These are phyloP conservation scores for Pontoporia blainvillei DNA, from an alignment of 2,113 vertebrate species.

Conservation along the genomic window DNA sequence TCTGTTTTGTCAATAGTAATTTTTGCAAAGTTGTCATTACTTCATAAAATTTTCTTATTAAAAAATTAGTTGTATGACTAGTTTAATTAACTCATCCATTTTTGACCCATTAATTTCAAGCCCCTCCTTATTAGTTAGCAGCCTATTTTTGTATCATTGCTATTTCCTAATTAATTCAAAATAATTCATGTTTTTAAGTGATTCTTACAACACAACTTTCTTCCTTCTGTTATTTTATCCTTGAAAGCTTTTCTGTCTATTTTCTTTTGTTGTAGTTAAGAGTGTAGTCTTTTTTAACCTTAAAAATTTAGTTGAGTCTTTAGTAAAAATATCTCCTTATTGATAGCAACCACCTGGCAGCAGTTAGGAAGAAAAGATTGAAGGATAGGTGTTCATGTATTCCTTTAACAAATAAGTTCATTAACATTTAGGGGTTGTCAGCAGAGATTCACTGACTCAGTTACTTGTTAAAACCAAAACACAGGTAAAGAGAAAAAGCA, in stretches of 20 bases:
- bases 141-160: neutral
- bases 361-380: neutral
- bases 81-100: neutral
- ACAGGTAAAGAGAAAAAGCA: neutral
- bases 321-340: neutral
- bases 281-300: neutral
- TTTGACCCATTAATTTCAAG: neutral
- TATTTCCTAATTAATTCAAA: neutral
- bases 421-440: neutral
- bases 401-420: neutral
- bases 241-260: neutral
- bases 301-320: neutral
- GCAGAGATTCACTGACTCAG: neutral
- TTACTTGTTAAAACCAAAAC: neutral
- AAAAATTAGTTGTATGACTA: neutral
- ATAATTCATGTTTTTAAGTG: neutral
- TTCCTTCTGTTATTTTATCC: neutral
- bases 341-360: neutral
- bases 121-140: neutral
- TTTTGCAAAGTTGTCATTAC: neutral
- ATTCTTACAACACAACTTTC: neutral
- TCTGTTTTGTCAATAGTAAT: neutral
- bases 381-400: accelerated
- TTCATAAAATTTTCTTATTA: neutral
- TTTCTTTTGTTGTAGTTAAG: neutral